Evolutionary conservation across 2,888 invertebrate species (phyloP).

Genomic region (Plemyria rubiginata): DNA sequence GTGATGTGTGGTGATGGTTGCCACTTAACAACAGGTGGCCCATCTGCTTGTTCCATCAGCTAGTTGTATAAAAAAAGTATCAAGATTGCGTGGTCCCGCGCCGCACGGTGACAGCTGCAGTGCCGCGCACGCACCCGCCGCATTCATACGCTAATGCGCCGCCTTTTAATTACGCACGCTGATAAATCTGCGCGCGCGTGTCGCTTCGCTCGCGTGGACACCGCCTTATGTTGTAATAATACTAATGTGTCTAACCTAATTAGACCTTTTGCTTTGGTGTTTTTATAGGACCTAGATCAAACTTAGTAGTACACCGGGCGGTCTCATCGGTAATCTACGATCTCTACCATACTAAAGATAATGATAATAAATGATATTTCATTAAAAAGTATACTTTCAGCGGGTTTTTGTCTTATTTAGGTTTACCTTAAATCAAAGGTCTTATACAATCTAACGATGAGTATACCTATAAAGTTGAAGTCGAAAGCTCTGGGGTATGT

Average conservation of each 20-base stretch:
- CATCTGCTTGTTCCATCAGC: no score
- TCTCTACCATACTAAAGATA: no score
- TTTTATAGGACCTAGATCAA: no score
- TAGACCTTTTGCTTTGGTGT: not conserved
- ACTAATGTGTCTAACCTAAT: slow-evolving; percentile 30
- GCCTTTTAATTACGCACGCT: slow-evolving; percentile 79
- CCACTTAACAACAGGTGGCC: no score
- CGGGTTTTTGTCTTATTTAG: no score
- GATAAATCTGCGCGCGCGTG: slow-evolving; percentile 83
- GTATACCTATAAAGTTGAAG: not conserved
- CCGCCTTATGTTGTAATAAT: slow-evolving; percentile 65
- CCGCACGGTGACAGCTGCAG: slow-evolving; percentile 71
- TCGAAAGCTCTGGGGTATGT: slow-evolving; percentile 48
- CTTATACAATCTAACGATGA: not conserved
- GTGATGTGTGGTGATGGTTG: no score
- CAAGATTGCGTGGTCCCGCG: slow-evolving; percentile 44
- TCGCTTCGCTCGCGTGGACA: slow-evolving; percentile 65
- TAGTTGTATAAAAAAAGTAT: no score
- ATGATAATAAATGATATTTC: no score
- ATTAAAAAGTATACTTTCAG: no score
- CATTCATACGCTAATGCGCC: slow-evolving; percentile 78
- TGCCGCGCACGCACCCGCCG: slow-evolving; percentile 62
- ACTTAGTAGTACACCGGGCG: no score
- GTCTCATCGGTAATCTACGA: no score
- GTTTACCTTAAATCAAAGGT: no score